Base-by-base conservation (phyloP, 2,888 invertebrate species). In the Siphonodentalium dalli region DNA sequence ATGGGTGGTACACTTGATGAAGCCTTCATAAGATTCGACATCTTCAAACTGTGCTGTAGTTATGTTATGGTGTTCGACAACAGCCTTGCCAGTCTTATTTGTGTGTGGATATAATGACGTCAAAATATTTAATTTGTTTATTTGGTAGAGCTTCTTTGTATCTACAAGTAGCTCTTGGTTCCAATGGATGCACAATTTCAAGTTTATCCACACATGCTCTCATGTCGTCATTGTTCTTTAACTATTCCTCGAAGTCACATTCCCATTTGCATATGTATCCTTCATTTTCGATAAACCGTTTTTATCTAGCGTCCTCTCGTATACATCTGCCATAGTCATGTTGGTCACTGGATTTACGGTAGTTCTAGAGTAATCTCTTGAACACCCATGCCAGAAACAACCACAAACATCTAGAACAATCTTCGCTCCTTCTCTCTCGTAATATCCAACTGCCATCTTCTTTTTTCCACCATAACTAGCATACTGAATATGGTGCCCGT, bases 71-170 rank as follows among this genome's bases (percentile, higher is more conserved):
- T 71, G 69, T 8, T 69, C 66, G 0, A 72, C 33, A 0, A 72
- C 72, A 21, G 62, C 65, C 6, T 47, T 45, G 1, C 59, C 51
- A 26, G 52, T 58, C 40, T 74, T 73, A 44, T 64, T 63, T 3
- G 69, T 55, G 20, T 33, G 70, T 1, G 74, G 74, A 43, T 75
- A 75, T n/a, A 74, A 31, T 0, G 63, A 72, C 66, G 27, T 60
- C 63, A 50, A 51, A 58, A 38, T 76, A 72, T 18, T 55, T 53
- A 3, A 72, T 69, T n/a, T 46, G 39, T 37, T 67, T 66, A 11
- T 52, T 50, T 2, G 15, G 52, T 2, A 47, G 15, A 0, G 49
- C 55, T 35, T 68, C 58, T 28, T 65, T 45, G 29, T 62, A 65
- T 6, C 46, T 68, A 41, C 73, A 71, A 13, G 65, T 65, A 54